Percentiles rank a stretch among this genome's conserved stretches.
These are phyloP conservation scores for Prunella fulvescens DNA, from an alignment of 2,113 vertebrate genomes.

Conservation along the genomic window DNA sequence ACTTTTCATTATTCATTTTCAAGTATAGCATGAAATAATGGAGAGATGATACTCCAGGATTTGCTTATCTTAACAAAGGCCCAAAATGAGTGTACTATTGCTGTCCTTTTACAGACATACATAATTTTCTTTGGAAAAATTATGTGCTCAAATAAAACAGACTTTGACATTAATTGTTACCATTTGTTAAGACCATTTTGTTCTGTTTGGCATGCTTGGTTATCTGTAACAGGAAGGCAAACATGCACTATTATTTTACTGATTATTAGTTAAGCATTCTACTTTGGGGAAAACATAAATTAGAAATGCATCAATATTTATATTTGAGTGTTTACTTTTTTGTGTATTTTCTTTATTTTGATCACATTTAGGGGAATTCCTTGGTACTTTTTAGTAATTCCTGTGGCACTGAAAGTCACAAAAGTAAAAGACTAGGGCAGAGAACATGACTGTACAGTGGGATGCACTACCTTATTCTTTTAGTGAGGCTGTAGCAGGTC, in stretches of 20 bases:
- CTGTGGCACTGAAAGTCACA: constrained; percentile 70
- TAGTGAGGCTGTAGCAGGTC: constrained; percentile 86
- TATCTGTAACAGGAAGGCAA: not conserved
- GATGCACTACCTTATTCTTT: constrained; percentile 78
- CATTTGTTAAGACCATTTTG: not conserved
- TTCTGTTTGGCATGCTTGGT: not conserved
- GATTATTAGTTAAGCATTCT: not conserved
- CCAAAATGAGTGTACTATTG: not conserved
- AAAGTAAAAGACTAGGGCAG: constrained; percentile 70
- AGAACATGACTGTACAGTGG: constrained; percentile 72
- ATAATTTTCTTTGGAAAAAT: not conserved
- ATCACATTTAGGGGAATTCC: constrained; percentile 41
- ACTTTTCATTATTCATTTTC: not conserved
- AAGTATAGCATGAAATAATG: not conserved
- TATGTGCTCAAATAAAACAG: not conserved
- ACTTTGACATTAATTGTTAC: not conserved
- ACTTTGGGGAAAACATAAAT: not conserved
- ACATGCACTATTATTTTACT: not conserved
- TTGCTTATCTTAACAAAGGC: not conserved
- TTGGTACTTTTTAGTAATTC: constrained; percentile 47
- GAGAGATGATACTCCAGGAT: not conserved
- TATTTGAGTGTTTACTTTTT: not conserved
- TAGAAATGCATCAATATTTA: not conserved
- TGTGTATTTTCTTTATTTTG: not conserved
- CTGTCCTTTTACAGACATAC: not conserved